Evolutionary conservation across 1,140 invertebrate species (phyloP).

Genomic region (Yoshiicerus persimilis): DNA sequence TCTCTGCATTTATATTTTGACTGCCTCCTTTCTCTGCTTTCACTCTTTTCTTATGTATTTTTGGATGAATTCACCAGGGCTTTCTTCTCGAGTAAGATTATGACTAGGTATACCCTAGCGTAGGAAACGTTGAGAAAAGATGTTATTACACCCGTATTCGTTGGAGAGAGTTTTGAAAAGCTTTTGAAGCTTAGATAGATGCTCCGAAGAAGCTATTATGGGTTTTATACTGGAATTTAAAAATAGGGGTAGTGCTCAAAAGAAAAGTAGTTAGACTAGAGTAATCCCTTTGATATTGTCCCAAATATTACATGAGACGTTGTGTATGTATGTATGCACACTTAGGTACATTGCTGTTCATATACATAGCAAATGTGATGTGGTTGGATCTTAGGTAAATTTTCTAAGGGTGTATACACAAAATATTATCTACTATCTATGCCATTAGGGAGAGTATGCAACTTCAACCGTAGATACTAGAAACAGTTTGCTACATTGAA

Average conservation of each 20-base stretch:
- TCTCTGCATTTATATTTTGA: neutral
- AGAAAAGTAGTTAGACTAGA: constrained; percentile 17
- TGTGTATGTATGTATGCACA: no score
- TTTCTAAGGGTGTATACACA: neutral
- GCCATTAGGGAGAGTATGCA: neutral
- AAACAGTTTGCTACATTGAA: neutral
- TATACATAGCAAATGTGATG: neutral
- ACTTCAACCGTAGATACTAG: neutral
- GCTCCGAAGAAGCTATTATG: constrained; percentile 4
- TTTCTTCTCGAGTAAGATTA: neutral
- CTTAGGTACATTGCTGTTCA: neutral
- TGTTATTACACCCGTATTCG: constrained; percentile 2
- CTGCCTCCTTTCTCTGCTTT: neutral
- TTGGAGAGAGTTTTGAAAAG: constrained; percentile 3
- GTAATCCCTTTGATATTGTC: constrained; percentile 27
- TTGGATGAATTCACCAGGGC: constrained; percentile 3
- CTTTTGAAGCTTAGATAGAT: neutral
- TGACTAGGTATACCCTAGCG: neutral
- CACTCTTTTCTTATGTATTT: constrained; percentile 6
- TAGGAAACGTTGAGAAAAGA: neutral
- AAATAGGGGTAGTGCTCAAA: constrained; percentile 5
- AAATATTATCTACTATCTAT: neutral
- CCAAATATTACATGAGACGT: neutral
- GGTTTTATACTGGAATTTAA: neutral
- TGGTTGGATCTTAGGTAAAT: constrained; percentile 19